Evolutionary conservation across 2,888 invertebrate genomes (phyloP), one percentile per base, ranked within the genome.

Genomic region (Campoplex capitator): DNA sequence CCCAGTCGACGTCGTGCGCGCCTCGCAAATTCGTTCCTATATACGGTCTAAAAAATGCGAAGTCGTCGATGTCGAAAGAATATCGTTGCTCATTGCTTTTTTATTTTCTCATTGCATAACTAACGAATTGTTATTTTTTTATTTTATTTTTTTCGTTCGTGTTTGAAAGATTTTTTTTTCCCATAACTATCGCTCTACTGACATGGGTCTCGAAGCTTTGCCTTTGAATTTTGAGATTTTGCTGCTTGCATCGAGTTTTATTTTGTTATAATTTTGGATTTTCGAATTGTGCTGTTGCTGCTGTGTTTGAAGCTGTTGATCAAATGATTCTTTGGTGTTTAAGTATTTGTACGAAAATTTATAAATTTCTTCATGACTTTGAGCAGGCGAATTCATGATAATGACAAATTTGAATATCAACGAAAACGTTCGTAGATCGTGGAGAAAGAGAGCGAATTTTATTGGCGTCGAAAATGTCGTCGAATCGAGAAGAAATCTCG

Each of bases 41-140:
- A 45, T 70, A 70, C 45, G 45, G 42, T 56, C 13, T 56, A 56
- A 56, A 35, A 23, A 56, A 13, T 13, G 58, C n/a, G 38, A 23
- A 38, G 56, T 56, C 11, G 32, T 35, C 45, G 45, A 45, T 62
- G 42, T 62, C 51, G 77, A 78, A 68, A 38, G 54, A 54, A 38
- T 51, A 78, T 78, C 77, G 68, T 75, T 68, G 68, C 42, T 75
- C 78, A 28, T 70, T 42, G 75, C 74, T 54, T 76, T 75, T 70
- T 70, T 23, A 23, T 23, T 23, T 42, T 75, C 35, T 35, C 45
- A 38, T 54, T 54, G 75, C 75, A 74, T 23, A 74, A 74, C 35
- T 74, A 51, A 67, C 51, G 35, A 78, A 11, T 32, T 42, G 42
- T 42, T 9, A 1, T 42, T 51, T 67, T 35, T 45, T 13, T 45